Evolutionary conservation across 2,113 vertebrate species (phyloP), one percentile per base, ranked within the genome.

Genomic region (Silurus meridionalis): DNA sequence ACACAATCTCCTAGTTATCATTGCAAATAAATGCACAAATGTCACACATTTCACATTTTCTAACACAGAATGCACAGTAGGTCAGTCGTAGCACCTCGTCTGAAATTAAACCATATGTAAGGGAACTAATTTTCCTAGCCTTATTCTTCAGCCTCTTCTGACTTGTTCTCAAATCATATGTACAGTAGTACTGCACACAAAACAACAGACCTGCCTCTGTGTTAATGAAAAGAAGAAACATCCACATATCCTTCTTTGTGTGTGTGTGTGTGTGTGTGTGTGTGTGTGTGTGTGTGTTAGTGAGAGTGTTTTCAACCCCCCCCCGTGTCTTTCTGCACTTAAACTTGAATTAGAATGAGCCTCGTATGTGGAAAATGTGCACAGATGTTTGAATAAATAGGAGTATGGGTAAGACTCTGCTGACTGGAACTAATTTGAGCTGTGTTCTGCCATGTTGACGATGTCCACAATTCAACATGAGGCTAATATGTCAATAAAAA

Each of bases 381-480:
- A 1, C 84, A 71, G 71, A 74, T 83, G 87, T 60, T 72, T 86
- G 57, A 66, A 53, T 84, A 84, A 87, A 82, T 87, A 85, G 71
- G 28, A 23, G 28, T 84, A 63, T 72, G 78, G 78, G 60, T 81
- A 74, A 48, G 53, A 75, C 58, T 48, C 67, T 52, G 6, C 21
- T 10, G 48, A 72, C 25, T 83, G 75, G 80, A 86, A 78, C 75
- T 86, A 55, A 86, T 86, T 21, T 79, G 60, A 69, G 48, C 25
- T 52, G n/a, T 60, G 37, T 23, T n/a, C 55, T 86, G 48, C 50
- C 52, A 63, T 37, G 85, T 55, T 52, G n/a, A 63, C 81, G 67
- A 86, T 74, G 81, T 80, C 71, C 66, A 72, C 55, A 81, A 61
- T 80, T 81, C 78, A 58, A 63, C 66, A 82, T 58, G 7, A 82